Evolutionary conservation across 2,888 invertebrate genomes (phyloP), one percentile per base, ranked within the genome.

Genomic region (Quadroppia sp.): DNA sequence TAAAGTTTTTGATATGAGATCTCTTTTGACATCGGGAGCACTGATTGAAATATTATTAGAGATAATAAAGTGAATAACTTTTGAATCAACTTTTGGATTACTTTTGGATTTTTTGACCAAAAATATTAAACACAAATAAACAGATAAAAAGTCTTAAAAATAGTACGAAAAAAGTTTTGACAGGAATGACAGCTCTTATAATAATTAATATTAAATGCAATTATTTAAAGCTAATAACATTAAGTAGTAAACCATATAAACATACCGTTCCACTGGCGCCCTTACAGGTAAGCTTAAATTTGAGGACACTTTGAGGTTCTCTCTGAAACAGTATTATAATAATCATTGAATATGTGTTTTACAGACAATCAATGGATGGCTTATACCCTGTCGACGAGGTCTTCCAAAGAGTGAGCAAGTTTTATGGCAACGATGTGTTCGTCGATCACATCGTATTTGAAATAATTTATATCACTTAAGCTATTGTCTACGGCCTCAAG

Each of bases 371-470:
- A n/a, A 53, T 9, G 9, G 4, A 36, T 17, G 11, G n/a, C 32
- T 72, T 77, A 77, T 78, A 80, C 80, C 77, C 78, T 77, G 84
- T 93, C 92, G 28, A 92, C 92, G 61, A 92, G 84, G 71, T 88
- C 86, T 80, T 92, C 92, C 77, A 93, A 83, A 1, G 90, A 89
- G 82, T 89, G 88, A 0, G 90, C 89, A 76, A 93, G 83, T 73
- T 89, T 85, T 71, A 93, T 86, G 4, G 91, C 88, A 77, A 93
- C 88, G 77, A 89, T 88, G 0, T 91, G 90, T 25, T 87, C 83
- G 83, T 92, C 92, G 72, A 90, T 82, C 80, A 91, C 90, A 53
- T 87, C 85, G 82, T 88, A 88, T 6, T 87, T 86, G 83, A 91
- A 91, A 81, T 89, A 89, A 50, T 78, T 78, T 61, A 78, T 78